phyloP scores from a whole-genome alignment of 2,797 vertebrate species.

The Martes flavigula region DNA sequence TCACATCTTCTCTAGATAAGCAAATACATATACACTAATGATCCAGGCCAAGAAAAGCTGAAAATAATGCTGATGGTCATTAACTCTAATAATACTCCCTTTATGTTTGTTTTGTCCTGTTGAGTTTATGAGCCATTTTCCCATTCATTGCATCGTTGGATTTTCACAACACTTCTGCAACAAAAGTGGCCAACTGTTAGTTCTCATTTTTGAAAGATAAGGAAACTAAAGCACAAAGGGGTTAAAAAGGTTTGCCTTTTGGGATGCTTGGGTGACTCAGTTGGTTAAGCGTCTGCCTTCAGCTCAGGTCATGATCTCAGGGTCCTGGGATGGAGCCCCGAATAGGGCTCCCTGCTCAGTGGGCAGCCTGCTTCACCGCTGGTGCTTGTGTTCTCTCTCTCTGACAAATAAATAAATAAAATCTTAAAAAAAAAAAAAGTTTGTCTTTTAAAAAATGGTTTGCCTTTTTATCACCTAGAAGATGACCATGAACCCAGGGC shows the following conservation, averaged over 20 bases:
- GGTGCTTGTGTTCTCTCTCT: neutral
- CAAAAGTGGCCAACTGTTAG: neutral
- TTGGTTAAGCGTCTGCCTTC: neutral
- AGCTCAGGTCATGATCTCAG: neutral
- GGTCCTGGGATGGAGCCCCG: too few species aligned
- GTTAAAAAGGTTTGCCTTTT: conserved; percentile 20
- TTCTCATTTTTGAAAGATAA: conserved; percentile 35
- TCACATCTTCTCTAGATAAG: conserved; percentile 31
- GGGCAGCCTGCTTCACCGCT: neutral
- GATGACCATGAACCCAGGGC: neutral
- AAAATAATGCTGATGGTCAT: conserved; percentile 51
- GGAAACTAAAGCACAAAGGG: neutral
- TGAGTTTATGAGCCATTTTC: conserved; percentile 56
- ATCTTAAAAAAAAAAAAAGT: neutral
- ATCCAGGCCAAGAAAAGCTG: conserved; percentile 37
- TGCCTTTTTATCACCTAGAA: neutral
- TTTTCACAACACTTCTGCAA: conserved; percentile 50
- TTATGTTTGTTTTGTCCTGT: conserved; percentile 61
- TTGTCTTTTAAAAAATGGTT: neutral
- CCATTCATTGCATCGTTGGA: conserved; percentile 28
- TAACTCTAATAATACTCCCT: conserved; percentile 57
- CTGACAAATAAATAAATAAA: neutral
- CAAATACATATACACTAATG: conserved; percentile 40
- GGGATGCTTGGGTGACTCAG: neutral
- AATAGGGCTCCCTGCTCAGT: neutral